Base-by-base conservation (phyloP, 2,113 vertebrate genomes). In the Lagenorhynchus albirostris region DNA sequence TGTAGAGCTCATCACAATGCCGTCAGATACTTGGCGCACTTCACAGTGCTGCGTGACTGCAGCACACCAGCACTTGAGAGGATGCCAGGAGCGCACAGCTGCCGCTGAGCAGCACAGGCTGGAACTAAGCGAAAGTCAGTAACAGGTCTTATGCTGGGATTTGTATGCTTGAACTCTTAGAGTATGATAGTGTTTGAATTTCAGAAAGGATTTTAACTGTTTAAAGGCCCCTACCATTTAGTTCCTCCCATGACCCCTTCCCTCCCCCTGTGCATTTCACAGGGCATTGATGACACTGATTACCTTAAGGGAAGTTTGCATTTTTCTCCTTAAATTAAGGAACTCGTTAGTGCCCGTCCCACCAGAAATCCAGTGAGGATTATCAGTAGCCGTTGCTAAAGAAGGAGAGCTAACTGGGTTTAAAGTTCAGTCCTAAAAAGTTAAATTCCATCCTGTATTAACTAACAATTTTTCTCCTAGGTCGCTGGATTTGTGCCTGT, bases 401-500 rank as follows among this genome's bases (percentile, higher is more conserved):
- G 96, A 96, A 90, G 60, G 71, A 92, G 31, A 71, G 36, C 67
- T 73, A 62, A 88, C 33, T 82, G 96, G 96, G 91, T 94, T 97
- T 96, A 94, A 97, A 89, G 15, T 98, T 96, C 97, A 98, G 91
- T 94, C 92, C 88, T 95, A 97, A 71, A 98, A 73, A 85, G 31
- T 44, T 50, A 91, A 71, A 62, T 80, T 87, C 67, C 60, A 58
- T 85, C 87, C 10, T 76, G 5, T 92, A 97, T 96, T 96, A 97
- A 98, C 87, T 82, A 90, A 93, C 92, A 17, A 95, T 97, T 97
- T 97, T 96, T 98, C 97, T 98, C 96, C 93, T 99, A 99, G 99
- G 99, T 98, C 99, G 99, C 98, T 99, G 99, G 99, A 99, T 99
- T 95, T 99, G 99, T 99, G 99, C 99, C 97, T 99, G 99, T 98